These are phyloP conservation scores for Brachionus paranguensis DNA, from an alignment of 1,140 invertebrate genomes.

Conservation along the genomic window DNA sequence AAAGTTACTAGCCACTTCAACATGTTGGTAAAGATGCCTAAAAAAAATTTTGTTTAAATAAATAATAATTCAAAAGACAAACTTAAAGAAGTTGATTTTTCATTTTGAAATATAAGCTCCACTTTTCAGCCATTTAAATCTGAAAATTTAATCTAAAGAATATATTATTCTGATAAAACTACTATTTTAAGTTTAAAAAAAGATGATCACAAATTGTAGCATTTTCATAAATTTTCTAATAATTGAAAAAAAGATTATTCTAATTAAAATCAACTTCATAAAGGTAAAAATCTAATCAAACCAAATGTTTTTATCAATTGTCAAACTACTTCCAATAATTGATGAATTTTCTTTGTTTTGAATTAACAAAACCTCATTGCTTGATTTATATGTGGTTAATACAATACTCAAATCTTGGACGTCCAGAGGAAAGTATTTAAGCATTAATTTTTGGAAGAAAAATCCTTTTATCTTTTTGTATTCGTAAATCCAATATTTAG, in stretches of 20 bases:
- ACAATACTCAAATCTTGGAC: constrained; percentile 40
- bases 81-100: too few species aligned
- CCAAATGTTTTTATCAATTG: constrained; percentile 39
- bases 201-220: neutral
- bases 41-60: neutral
- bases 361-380: constrained; percentile 12
- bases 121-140: too few species aligned
- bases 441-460: neutral
- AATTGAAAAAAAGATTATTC: too few species aligned
- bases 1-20: constrained; percentile 42
- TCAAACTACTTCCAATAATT: constrained; percentile 31
- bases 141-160: too few species aligned
- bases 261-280: too few species aligned
- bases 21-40: constrained; percentile 44
- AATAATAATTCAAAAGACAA: too few species aligned
- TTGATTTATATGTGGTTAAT: constrained; percentile 34
- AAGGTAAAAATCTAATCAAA: neutral
- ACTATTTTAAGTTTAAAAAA: neutral
- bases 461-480: neutral
- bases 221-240: neutral
- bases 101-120: too few species aligned
- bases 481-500: neutral
- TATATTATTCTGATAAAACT: too few species aligned
- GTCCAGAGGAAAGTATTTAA: neutral
- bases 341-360: constrained; percentile 20